A percentile compares a stretch with the other conserved stretches of the same genome.
These are phyloP conservation scores for Zosterops borbonicus DNA, from an alignment of 2,113 vertebrate genomes.

Conservation along the genomic window DNA sequence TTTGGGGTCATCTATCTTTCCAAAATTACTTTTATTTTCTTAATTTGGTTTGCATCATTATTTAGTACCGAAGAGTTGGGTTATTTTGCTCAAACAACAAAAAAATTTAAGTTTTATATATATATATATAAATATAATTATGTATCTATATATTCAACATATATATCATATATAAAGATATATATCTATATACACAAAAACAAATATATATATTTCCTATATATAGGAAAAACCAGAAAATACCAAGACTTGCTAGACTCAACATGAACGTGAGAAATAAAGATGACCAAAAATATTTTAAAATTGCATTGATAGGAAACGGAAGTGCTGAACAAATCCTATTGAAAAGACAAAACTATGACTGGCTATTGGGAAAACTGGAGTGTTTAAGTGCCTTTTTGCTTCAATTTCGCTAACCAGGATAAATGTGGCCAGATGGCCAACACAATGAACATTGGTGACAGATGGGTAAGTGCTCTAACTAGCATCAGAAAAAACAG, in stretches of 20 bases:
- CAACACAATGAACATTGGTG: constrained; percentile 56
- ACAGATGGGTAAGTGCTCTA: constrained; percentile 67
- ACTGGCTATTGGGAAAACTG: not conserved
- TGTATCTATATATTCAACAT: not conserved
- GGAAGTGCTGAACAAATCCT: not conserved
- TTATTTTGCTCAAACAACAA: not conserved
- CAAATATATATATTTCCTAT: not conserved
- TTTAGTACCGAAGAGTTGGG: not conserved
- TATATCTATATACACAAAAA: too few species aligned
- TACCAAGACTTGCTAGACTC: not conserved
- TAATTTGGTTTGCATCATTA: not conserved
- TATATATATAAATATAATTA: not conserved
- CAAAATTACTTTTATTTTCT: not conserved
- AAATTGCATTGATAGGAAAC: not conserved
- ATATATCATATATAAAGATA: not conserved
- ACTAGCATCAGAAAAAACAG: constrained; percentile 55
- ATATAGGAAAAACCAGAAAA: not conserved
- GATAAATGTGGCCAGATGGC: constrained; percentile 61
- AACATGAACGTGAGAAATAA: not conserved
- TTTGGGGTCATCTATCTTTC: not conserved
- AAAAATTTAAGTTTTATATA: not conserved
- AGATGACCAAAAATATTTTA: not conserved
- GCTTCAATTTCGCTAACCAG: constrained; percentile 3
- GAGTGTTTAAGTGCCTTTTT: constrained; percentile 37
- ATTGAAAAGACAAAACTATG: not conserved